Percentiles rank a stretch among this genome's conserved stretches.
phyloP scores from a whole-genome alignment of 2,113 vertebrate genomes.

The Oceanites oceanicus region DNA sequence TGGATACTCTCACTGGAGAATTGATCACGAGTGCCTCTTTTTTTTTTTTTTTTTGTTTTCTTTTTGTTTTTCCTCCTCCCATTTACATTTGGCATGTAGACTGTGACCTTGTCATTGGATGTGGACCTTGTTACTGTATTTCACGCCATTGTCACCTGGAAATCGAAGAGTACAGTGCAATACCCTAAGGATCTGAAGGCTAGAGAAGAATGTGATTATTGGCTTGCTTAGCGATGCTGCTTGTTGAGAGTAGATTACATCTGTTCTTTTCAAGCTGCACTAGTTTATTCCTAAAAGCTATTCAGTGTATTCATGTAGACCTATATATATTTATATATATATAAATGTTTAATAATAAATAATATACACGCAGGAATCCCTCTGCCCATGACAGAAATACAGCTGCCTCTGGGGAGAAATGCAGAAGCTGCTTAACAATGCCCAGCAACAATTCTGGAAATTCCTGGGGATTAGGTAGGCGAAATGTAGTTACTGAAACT shows the following conservation, averaged over 20 bases:
- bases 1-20: background rate
- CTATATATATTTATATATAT: background rate
- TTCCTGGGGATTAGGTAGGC: conserved; percentile 69
- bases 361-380: conserved; percentile 60
- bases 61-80: too few relatives aligned
- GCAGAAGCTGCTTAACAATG: conserved; percentile 68
- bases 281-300: conserved; percentile 36
- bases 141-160: background rate
- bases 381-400: conserved; percentile 71
- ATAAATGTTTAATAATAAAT: conserved; percentile 56
- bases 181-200: conserved; percentile 36
- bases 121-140: conserved; percentile 38
- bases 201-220: conserved; percentile 43
- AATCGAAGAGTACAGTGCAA: background rate
- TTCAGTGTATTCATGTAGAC: conserved; percentile 36
- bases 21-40: background rate
- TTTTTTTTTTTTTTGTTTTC: background rate
- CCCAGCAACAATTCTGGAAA: conserved; percentile 68
- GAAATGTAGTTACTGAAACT: conserved; percentile 58
- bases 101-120: conserved; percentile 40
- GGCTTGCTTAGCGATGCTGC: conserved; percentile 29
- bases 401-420: conserved; percentile 68
- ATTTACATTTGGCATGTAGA: conserved; percentile 16
- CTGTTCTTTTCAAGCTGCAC: conserved; percentile 30
- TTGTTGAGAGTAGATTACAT: conserved; percentile 30